A percentile compares a stretch with the other conserved stretches of the same genome.
These are phyloP conservation scores for Sialia sialis DNA, from an alignment of 2,113 vertebrate species.

Conservation along the genomic window DNA sequence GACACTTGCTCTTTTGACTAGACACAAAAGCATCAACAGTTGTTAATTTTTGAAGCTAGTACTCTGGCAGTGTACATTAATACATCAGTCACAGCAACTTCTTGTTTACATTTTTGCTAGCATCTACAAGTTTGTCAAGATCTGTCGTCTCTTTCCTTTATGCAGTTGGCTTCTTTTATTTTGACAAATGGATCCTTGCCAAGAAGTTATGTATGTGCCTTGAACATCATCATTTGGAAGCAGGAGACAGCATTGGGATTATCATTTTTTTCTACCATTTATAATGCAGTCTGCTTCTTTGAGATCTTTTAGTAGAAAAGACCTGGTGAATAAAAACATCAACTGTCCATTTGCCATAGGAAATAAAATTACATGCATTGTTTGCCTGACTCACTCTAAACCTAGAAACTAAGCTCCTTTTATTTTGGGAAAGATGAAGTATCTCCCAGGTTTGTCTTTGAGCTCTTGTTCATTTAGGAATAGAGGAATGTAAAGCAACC, in stretches of 20 bases:
- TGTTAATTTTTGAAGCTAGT: slow-evolving; percentile 18
- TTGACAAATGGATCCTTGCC: slow-evolving; percentile 11
- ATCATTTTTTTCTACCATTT: slow-evolving; percentile 46
- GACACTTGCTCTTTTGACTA: slow-evolving; percentile 58
- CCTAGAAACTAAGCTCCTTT: not conserved
- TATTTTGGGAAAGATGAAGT: not conserved
- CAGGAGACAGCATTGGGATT: not conserved
- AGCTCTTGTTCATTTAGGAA: not conserved
- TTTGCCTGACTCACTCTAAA: not conserved
- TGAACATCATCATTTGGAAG: slow-evolving; percentile 12
- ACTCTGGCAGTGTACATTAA: not conserved
- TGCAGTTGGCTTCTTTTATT: not conserved
- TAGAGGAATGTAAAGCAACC: not conserved
- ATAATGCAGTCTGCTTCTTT: not conserved
- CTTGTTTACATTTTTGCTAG: not conserved
- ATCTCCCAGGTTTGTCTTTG: not conserved
- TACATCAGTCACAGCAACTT: not conserved
- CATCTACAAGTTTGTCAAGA: slow-evolving; percentile 11
- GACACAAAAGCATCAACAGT: slow-evolving; percentile 17
- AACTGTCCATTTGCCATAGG: not conserved
- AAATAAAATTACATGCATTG: not conserved
- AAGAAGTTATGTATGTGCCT: not conserved
- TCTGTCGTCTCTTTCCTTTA: not conserved
- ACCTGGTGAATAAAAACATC: not conserved
- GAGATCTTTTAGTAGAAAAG: not conserved